Base-by-base conservation (phyloP, 2,797 vertebrate genomes). In the Tiaroga cobitis region DNA sequence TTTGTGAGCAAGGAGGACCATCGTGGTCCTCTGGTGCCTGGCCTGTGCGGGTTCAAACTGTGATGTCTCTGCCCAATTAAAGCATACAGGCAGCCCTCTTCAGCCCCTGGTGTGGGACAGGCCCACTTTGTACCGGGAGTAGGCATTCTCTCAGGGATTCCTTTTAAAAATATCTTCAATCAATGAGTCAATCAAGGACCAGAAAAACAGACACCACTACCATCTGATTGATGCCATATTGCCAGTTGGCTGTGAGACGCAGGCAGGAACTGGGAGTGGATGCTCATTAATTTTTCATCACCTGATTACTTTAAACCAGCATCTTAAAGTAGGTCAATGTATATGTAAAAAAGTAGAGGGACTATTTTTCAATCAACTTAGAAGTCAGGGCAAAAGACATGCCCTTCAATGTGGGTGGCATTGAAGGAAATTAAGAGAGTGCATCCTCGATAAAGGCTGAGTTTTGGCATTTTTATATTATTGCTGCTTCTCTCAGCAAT, bases 141-240 rank as follows among this genome's bases (percentile, higher is more conserved):
- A 91, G 91, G 93, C 94, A 94, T 78, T 83, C 95, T 96, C 95
- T 93, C 92, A 92, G 95, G 95, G 95, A 95, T 94, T 95, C 94
- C 93, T 93, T 96, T 96, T 95, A 96, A 96, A 96, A 95, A 96
- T 96, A 96, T 96, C 95, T 96, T 96, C 95, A 96, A 95, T 96
- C 95, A 91, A 95, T 95, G 93, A 95, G 95, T 96, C 95, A 96
- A 95, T 96, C 95, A 96, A 95, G 95, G 93, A 94, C 92, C 91
- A 85, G 87, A 86, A 85, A 82, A 90, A 95, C 93, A 93, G 90
- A 91, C 91, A 93, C 93, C 92, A 90, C 93, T 92, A 94, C 93
- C 92, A 92, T 95, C 93, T 93, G 95, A 92, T 93, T 93, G 94
- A 94, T 94, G 94, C 95, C 93, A 92, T 89, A 91, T 92, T 95